A percentile compares a stretch with the other conserved stretches of the same genome.
Conservation (phyloP, 2,888 invertebrate species). For the Diachrysia chrysitis region DNA sequence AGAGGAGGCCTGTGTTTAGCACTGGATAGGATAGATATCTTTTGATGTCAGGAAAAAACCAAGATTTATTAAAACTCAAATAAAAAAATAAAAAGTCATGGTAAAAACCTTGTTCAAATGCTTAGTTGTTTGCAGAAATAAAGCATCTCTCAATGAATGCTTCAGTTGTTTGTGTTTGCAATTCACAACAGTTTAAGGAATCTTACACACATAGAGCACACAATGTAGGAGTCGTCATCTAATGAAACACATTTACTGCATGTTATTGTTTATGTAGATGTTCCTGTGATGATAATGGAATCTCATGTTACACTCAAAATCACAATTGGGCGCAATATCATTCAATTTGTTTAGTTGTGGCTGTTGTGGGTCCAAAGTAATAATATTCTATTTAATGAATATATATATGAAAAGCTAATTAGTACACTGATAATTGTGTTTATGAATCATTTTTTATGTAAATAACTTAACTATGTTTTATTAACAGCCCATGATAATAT, state of each 20-base stretch:
- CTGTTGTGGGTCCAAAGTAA: conserved; percentile 2
- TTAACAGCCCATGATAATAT: background rate
- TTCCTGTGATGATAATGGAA: background rate
- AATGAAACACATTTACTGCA: conserved; percentile 27
- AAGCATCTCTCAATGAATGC: background rate
- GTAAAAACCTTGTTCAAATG: background rate
- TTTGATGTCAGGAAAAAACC: too few species aligned
- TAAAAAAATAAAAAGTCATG: too few species aligned
- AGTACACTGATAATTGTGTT: background rate
- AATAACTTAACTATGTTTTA: background rate
- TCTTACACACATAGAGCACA: background rate
- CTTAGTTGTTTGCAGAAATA: background rate
- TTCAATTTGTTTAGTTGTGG: background rate
- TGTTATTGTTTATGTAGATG: conserved; percentile 25
- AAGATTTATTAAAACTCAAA: too few species aligned
- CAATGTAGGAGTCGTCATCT: conserved; percentile 6
- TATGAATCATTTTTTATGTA: background rate
- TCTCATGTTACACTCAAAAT: conserved; percentile 14
- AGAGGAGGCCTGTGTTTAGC: too few species aligned
- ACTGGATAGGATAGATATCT: too few species aligned
- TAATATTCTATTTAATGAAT: background rate
- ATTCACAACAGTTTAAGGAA: background rate
- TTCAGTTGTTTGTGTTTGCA: background rate
- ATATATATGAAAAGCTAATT: background rate
- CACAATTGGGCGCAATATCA: background rate